Conservation (phyloP, 2,888 invertebrate species). For the Orchesella flavescens region DNA sequence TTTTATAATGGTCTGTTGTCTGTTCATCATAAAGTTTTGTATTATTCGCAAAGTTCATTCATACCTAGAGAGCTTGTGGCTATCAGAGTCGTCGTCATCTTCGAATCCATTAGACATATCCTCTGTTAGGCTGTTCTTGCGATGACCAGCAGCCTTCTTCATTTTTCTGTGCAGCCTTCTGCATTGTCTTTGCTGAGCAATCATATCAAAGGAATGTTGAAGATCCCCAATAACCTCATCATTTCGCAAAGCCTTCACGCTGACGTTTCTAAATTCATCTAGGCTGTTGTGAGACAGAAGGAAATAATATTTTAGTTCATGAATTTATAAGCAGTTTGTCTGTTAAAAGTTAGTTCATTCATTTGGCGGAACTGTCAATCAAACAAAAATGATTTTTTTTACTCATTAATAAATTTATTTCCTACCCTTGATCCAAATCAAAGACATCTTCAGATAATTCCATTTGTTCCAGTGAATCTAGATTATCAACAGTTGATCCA, state of each 20-base stretch:
- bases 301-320: no score
- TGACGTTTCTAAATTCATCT: slow-evolving; percentile 75
- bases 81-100: slow-evolving; percentile 9
- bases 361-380: no score
- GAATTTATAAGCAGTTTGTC: no score
- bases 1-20: no score
- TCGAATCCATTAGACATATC: slow-evolving; percentile 3
- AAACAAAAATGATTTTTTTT: no score
- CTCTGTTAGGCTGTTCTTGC: slow-evolving; percentile 5
- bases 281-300: slow-evolving; percentile 52
- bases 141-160: slow-evolving; percentile 58
- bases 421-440: slow-evolving; percentile 68
- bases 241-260: slow-evolving; percentile 77
- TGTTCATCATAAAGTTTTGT: no score
- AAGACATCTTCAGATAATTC: slow-evolving; percentile 60
- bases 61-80: slow-evolving; percentile 39
- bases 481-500: slow-evolving; percentile 29
- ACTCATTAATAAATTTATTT: no score
- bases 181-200: slow-evolving; percentile 78
- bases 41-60: not conserved
- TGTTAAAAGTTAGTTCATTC: no score
- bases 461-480: slow-evolving; percentile 39
- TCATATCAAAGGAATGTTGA: slow-evolving; percentile 79
- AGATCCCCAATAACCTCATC: slow-evolving; percentile 76
- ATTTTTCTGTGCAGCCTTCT: slow-evolving; percentile 74